Percentiles rank a stretch among this genome's conserved stretches.
phyloP scores from a whole-genome alignment of 2,888 invertebrate species.

The Mythimna loreyi region DNA sequence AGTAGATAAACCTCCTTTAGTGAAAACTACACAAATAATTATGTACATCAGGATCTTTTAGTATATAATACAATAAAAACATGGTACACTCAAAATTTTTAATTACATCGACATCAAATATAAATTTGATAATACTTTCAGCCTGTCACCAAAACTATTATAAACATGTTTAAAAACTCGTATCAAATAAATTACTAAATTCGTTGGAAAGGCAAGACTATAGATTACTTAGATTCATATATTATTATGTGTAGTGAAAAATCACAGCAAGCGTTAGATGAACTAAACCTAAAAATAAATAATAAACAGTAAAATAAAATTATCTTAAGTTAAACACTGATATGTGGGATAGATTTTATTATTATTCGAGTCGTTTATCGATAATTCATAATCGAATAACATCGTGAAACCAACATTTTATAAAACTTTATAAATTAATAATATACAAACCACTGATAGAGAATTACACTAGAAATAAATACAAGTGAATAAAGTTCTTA shows the following conservation, averaged over 20 bases:
- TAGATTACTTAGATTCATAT: constrained; percentile 60
- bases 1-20: neutral
- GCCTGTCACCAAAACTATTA: constrained; percentile 22
- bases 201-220: constrained; percentile 86
- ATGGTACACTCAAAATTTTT: neutral
- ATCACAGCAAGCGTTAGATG: constrained; percentile 76
- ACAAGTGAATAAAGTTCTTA: constrained; percentile 48
- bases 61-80: neutral
- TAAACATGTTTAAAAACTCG: constrained; percentile 53
- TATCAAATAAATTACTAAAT: constrained; percentile 77
- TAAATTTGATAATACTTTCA: neutral
- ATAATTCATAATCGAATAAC: constrained; percentile 48
- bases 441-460: constrained; percentile 60
- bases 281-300: constrained; percentile 75
- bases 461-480: constrained; percentile 59
- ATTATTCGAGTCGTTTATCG: constrained; percentile 57
- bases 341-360: constrained; percentile 72
- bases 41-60: neutral
- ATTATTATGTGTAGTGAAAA: constrained; percentile 67
- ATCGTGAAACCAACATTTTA: constrained; percentile 56
- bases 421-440: constrained; percentile 63
- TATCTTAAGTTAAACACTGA: constrained; percentile 75
- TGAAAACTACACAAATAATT: neutral
- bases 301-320: constrained; percentile 72
- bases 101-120: neutral